Conservation (phyloP, 2,888 invertebrate genomes). For the Perizoma flavofasciatum region DNA sequence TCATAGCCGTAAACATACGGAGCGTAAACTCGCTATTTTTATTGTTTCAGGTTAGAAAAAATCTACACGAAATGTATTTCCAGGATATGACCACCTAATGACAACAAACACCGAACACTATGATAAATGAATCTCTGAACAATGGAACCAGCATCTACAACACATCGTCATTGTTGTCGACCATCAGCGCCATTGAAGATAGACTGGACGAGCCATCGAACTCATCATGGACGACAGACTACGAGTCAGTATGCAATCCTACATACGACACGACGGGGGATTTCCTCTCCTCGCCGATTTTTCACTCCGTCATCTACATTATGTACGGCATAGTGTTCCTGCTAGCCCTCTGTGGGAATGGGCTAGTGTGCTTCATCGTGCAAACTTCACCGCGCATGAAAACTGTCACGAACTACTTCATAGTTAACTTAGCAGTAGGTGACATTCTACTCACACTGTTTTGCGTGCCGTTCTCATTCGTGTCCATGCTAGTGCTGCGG, state of each 20-base stretch:
- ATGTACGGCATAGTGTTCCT: slow-evolving; percentile 89
- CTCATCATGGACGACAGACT: slow-evolving; percentile 53
- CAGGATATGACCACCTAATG: slow-evolving; percentile 14
- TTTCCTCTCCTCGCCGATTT: slow-evolving; percentile 75
- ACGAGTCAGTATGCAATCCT: slow-evolving; percentile 51
- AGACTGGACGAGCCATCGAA: slow-evolving; percentile 43
- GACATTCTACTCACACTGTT: slow-evolving; percentile 95
- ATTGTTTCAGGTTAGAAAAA: slow-evolving; percentile 32
- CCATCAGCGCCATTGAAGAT: slow-evolving; percentile 36
- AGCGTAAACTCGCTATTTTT: background rate
- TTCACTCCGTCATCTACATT: slow-evolving; percentile 86
- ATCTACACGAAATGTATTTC: slow-evolving; percentile 14
- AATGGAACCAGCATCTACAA: slow-evolving; percentile 48
- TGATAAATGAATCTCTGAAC: slow-evolving; percentile 53
- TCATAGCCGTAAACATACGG: too few relatives aligned
- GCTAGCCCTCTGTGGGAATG: slow-evolving; percentile 89
- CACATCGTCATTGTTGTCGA: slow-evolving; percentile 28
- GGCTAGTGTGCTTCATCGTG: slow-evolving; percentile 94
- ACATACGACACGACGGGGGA: slow-evolving; percentile 49
- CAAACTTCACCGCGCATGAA: slow-evolving; percentile 93
- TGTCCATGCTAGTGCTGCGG: slow-evolving; percentile 90
- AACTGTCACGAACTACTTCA: slow-evolving; percentile 96
- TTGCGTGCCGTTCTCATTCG: slow-evolving; percentile 95
- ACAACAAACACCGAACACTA: slow-evolving; percentile 44
- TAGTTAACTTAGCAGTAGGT: slow-evolving; percentile 94